Percentiles rank a stretch among this genome's conserved stretches.
phyloP scores from a whole-genome alignment of 2,797 vertebrate species.

The Enteromius trimaculatus region DNA sequence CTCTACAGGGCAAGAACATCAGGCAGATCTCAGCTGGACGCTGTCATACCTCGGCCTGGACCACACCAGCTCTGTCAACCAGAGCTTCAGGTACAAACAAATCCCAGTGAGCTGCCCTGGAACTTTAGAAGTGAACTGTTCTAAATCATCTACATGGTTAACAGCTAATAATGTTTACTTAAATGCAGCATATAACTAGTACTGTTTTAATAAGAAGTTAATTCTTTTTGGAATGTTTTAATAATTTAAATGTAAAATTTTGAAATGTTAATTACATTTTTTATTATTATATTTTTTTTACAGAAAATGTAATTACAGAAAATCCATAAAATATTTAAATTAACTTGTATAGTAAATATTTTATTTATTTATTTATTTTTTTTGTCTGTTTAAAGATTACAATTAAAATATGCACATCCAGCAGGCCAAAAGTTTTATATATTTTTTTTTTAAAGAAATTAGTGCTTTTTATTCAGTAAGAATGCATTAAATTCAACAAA shows the following conservation, averaged over 20 bases:
- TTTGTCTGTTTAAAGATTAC: background rate
- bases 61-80: conserved; percentile 75
- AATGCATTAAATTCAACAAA: background rate
- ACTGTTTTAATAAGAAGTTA: background rate
- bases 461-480: no score
- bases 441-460: no score
- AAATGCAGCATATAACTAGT: background rate
- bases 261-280: no score
- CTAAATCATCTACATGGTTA: no score
- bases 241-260: no score
- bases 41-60: conserved; percentile 84
- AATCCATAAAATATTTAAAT: no score
- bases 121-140: background rate
- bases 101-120: background rate
- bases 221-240: no score
- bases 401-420: no score
- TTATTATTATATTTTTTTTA: no score
- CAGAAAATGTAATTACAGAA: no score
- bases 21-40: conserved; percentile 83
- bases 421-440: no score
- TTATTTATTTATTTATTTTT: background rate
- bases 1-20: conserved; percentile 79
- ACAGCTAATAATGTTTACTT: background rate
- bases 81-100: conserved; percentile 75
- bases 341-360: background rate